These are phyloP conservation scores for Burhinus bistriatus DNA, from an alignment of 2,113 vertebrate species.

Conservation along the genomic window DNA sequence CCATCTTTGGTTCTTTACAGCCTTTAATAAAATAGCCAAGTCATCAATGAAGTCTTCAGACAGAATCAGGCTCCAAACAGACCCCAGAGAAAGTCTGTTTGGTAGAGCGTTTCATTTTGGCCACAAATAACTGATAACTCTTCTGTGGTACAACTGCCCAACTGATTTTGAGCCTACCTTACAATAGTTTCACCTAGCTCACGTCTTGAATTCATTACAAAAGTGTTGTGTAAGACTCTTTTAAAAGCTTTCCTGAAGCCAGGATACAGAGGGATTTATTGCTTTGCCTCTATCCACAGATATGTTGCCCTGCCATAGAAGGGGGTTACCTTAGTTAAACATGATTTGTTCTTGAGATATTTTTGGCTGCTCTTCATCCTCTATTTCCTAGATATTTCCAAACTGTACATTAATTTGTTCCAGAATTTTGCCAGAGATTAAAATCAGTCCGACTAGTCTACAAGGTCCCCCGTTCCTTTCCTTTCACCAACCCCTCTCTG, in stretches of 20 bases:
- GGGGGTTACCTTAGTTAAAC: background rate
- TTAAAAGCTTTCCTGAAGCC: conserved; percentile 21
- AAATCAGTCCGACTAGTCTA: background rate
- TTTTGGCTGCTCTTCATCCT: background rate
- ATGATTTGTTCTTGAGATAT: background rate
- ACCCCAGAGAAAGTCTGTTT: background rate
- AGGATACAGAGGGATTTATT: background rate
- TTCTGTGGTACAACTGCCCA: background rate
- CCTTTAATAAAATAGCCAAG: background rate
- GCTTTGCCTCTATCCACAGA: background rate
- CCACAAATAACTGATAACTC: background rate
- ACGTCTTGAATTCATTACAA: background rate
- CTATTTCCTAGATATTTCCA: background rate
- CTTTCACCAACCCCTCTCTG: background rate
- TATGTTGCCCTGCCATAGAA: background rate
- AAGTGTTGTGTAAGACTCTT: background rate
- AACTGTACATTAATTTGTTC: background rate
- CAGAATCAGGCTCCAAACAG: background rate
- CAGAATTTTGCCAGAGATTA: background rate
- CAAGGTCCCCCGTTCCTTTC: background rate
- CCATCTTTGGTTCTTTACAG: background rate
- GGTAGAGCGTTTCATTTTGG: background rate
- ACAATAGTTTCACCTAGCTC: background rate
- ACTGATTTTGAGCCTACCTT: background rate
- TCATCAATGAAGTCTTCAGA: background rate